These are phyloP conservation scores for Anagyrus pseudococci DNA, from an alignment of 2,888 invertebrate genomes.

Conservation along the genomic window DNA sequence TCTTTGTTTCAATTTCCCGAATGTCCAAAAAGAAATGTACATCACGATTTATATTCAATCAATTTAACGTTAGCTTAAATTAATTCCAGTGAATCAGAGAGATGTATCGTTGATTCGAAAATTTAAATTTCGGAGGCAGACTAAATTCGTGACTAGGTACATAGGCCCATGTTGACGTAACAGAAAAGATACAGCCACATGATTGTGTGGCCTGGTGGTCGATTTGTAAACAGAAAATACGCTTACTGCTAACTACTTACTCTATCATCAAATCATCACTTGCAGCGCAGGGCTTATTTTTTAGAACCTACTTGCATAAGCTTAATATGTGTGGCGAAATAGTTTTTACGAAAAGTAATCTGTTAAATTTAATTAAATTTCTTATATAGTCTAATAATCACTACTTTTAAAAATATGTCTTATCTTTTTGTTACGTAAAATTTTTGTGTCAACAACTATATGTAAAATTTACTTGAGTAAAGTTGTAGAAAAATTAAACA, in stretches of 20 bases:
- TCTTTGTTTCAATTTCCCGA: too few relatives aligned
- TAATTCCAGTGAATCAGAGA: not conserved
- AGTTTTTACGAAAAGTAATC: too few relatives aligned
- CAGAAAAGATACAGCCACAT: conserved; percentile 6
- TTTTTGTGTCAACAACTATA: too few relatives aligned
- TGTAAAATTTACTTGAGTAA: too few relatives aligned
- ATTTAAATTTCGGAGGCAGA: not conserved
- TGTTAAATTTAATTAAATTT: too few relatives aligned
- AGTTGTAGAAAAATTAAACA: too few relatives aligned
- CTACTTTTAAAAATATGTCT: too few relatives aligned
- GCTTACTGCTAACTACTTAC: conserved; percentile 13
- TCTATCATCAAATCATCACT: conserved; percentile 32
- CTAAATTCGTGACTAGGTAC: conserved; percentile 24
- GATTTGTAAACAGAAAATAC: conserved; percentile 23
- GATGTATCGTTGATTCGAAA: conserved; percentile 1
- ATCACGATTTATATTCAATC: too few relatives aligned
- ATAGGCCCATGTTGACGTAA: conserved; percentile 24
- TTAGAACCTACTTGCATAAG: not conserved
- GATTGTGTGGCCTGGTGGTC: conserved; percentile 24
- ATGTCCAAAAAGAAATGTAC: too few relatives aligned
- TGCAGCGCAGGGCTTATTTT: not conserved
- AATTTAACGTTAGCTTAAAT: too few relatives aligned
- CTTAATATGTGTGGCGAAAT: not conserved
- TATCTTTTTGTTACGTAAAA: too few relatives aligned
- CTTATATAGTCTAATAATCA: too few relatives aligned